Evolutionary conservation across 2,888 invertebrate species (phyloP), one percentile per base, ranked within the genome.

Genomic region (Drosophila kambysellisi): DNA sequence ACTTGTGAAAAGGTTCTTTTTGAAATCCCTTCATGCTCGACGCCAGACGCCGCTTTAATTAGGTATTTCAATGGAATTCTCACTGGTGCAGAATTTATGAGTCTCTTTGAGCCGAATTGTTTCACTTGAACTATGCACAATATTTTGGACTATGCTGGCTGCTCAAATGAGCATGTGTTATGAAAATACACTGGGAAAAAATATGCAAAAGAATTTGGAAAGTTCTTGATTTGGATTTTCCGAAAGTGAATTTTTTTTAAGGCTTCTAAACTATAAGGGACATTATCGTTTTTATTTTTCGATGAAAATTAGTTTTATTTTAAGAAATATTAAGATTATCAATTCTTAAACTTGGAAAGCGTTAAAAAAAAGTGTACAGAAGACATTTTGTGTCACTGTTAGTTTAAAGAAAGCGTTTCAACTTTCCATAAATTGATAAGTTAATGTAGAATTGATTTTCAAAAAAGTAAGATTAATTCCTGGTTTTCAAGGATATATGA

Each of bases 1-100:
- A 76, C 73, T 85, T 79, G 79, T 76, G 63, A 61, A 80, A 74
- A 85, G 69, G 69, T 69, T 74, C 64, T 60, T 20, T 60, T 29
- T 15, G 48, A 73, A 57, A 73, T 68, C n/a, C 33, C 25, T 50
- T 17, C 29, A 41, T 37, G 12, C 25, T 12, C 30, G 35, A 37
- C 39, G 57, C 51, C 15, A 30, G 63, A 61, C 54, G 60, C 35
- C 62, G 62, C 32, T 59, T 60, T 67, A 83, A 70, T 81, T 68
- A 52, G 56, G 53, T 32, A 43, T 72, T 81, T 89, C 77, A 61
- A 50, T 62, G 30, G 68, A 81, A 78, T 62, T 76, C 58, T 68
- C 56, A 62, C 37, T 50, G 37, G 53, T 29, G 48, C 64, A 58
- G 53, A 46, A 9, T 72, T 56, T 51, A 52, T 41, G n/a, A n/a